phyloP scores from a whole-genome alignment of 2,797 vertebrate genomes.

The Melanogrammus aeglefinus region DNA sequence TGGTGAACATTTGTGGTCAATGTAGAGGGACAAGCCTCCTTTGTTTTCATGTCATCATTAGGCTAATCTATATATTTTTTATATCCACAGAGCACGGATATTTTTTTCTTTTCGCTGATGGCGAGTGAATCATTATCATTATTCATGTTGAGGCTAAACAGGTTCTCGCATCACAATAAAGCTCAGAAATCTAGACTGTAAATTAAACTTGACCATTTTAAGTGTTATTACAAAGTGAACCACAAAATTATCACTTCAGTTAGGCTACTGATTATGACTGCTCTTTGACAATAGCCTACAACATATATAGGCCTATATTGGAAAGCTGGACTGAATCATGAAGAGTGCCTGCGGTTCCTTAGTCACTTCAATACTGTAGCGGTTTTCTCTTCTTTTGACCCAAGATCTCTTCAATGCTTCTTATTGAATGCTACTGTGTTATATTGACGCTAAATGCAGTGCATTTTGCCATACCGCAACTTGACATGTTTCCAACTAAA shows the following conservation, averaged over 20 bases:
- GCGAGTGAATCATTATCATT: neutral
- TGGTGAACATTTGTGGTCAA: too few species aligned
- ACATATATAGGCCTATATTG: neutral
- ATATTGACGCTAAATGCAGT: neutral
- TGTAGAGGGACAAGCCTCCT: too few species aligned
- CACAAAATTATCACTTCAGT: neutral
- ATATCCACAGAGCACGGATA: neutral
- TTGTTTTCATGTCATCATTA: too few species aligned
- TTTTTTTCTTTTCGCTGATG: neutral
- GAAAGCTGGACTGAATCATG: neutral
- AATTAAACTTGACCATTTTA: neutral
- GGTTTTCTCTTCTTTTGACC: neutral
- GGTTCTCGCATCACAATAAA: neutral
- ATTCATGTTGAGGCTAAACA: neutral
- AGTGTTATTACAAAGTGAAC: neutral
- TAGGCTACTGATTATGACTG: neutral
- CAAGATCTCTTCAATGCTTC: neutral
- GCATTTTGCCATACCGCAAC: neutral
- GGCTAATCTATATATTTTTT: neutral
- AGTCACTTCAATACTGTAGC: neutral
- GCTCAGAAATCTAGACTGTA: neutral
- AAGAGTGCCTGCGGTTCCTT: too few species aligned
- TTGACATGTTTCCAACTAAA: neutral
- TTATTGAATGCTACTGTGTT: neutral
- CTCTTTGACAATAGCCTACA: neutral